Percentiles rank a stretch among this genome's conserved stretches.
These are phyloP conservation scores for Ophion ellenae DNA, from an alignment of 2,888 invertebrate species.

Conservation along the genomic window DNA sequence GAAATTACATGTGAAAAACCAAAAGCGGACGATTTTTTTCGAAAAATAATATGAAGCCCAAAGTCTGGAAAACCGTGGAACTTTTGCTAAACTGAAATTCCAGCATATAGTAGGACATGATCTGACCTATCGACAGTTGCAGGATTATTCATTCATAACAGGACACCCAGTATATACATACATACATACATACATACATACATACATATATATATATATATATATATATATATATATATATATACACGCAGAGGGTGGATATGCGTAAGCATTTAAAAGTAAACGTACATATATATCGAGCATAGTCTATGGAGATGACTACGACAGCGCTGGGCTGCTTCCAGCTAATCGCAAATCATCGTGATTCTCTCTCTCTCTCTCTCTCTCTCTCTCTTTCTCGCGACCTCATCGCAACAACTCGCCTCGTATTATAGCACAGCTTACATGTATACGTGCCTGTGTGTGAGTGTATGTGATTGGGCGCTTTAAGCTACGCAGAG, in stretches of 20 bases:
- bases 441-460: slow-evolving; percentile 4
- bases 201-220: too few relatives aligned
- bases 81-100: too few relatives aligned
- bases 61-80: too few relatives aligned
- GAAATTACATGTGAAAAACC: too few relatives aligned
- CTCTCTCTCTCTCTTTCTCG: slow-evolving; percentile 17
- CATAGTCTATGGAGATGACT: slow-evolving; percentile 45
- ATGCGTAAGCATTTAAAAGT: neutral
- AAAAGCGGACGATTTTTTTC: too few relatives aligned
- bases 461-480: slow-evolving; percentile 50
- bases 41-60: too few relatives aligned
- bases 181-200: too few relatives aligned
- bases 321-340: slow-evolving; percentile 50
- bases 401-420: slow-evolving; percentile 67
- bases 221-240: neutral
- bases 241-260: neutral
- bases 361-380: slow-evolving; percentile 30
- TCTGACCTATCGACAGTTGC: too few relatives aligned
- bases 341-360: slow-evolving; percentile 68
- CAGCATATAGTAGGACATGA: too few relatives aligned
- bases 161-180: too few relatives aligned
- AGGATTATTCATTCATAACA: too few relatives aligned
- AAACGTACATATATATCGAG: neutral
- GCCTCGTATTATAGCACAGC: slow-evolving; percentile 46
- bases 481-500: slow-evolving; percentile 60